Evolutionary conservation across 2,888 invertebrate species (phyloP).

Genomic region (Gasteruption jaculator): DNA sequence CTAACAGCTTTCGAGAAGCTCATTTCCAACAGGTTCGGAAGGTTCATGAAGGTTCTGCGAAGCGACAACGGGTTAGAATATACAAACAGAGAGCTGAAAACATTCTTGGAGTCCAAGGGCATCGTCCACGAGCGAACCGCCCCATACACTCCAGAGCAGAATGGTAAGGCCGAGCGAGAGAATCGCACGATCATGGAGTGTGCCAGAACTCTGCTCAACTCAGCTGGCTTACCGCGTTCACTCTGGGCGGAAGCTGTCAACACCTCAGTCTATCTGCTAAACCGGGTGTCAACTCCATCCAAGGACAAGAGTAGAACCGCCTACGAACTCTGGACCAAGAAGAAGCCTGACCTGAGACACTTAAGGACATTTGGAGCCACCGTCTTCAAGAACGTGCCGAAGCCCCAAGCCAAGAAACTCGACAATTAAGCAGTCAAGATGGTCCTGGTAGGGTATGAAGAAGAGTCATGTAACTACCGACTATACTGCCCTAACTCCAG

Average conservation of each 20-base stretch:
- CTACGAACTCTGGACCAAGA: constrained; percentile 15
- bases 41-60: constrained; percentile 10
- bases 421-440: constrained; percentile 16
- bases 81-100: constrained; percentile 5
- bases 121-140: constrained; percentile 13
- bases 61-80: constrained; percentile 20
- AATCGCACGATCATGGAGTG: constrained; percentile 20
- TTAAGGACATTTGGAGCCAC: constrained; percentile 16
- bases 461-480: constrained; percentile 12
- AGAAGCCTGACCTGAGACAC: constrained; percentile 5
- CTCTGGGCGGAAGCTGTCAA: constrained; percentile 23
- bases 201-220: constrained; percentile 13
- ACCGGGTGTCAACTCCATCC: constrained; percentile 8
- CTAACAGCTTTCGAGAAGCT: constrained; percentile 6
- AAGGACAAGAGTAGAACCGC: constrained; percentile 15
- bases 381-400: constrained; percentile 15
- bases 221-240: constrained; percentile 8
- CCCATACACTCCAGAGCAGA: constrained; percentile 20
- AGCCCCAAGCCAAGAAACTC: constrained; percentile 12
- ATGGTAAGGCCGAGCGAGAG: constrained; percentile 21
- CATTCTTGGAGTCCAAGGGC: constrained; percentile 7
- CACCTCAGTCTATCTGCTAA: constrained; percentile 10
- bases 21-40: too few species aligned
- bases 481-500: constrained; percentile 9
- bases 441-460: constrained; percentile 19